Evolutionary conservation across 2,797 vertebrate species (phyloP), one percentile per base, ranked within the genome.

Genomic region (Lepus oiostolus): DNA sequence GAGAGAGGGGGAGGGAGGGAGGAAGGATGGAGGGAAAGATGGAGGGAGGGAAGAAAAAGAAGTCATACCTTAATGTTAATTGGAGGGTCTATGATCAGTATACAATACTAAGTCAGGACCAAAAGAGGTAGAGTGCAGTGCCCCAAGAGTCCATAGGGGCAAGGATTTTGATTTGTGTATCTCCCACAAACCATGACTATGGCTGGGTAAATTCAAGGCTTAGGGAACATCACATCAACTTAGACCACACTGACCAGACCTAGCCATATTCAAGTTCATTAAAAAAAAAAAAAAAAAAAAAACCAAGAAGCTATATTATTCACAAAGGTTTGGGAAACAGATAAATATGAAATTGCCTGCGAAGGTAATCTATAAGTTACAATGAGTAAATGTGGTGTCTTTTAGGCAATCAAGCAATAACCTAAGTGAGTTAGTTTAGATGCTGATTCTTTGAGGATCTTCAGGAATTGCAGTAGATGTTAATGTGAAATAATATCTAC

Each of bases 401-500:
- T 74, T 88, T 65, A 21, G 42, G 42, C 16, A 79, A 30, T 63
- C 50, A 87, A 86, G 47, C 6, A 74, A 58, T 16, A 28, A 62
- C 2, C 26, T 3, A 35, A 7, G 86, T 83, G 17, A 12, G 24
- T 70, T 67, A 65, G 14, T 85, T 4, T 82, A 68, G 19, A 24
- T 58, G 32, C 2, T 77, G 28, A 72, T 17, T 22, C n/a, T 71
- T 28, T 77, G 71, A 71, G 7, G 13, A 3, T 65, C 24, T 52
- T 95, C n/a, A 84, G 28, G 60, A 6, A 67, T 1, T 62, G 4
- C 2, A 24, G 70, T 5, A 65, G 63, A 90, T 74, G 54, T 86
- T 85, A 54, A 96, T 80, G 30, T 63, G 21, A 86, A 95, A 70
- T 81, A 38, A 63, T 65, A 79, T 17, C 2, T 9, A 87, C 17